Conservation (phyloP, 2,113 vertebrate genomes). For the Mus musculus region GRCm39 chr9:122846001-122846500, state of each 20-base stretch:
- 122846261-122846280: neutral
- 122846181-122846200: neutral
- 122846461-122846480: conserved; percentile 85
- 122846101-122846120: no score
- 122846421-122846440: conserved; percentile 87
- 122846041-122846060: neutral
- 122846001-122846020: neutral
- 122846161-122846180: neutral
- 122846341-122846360: conserved; percentile 74
- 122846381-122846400: conserved; percentile 85
- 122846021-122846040: neutral
- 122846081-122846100: neutral
- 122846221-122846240: neutral
- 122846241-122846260: neutral
- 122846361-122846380: conserved; percentile 83
- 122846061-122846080: neutral
- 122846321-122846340: conserved; percentile 78
- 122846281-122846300: neutral
- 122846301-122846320: conserved; percentile 83
- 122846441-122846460: conserved; percentile 86
- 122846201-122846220: neutral
- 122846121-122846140: neutral
- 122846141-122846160: neutral
- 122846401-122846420: conserved; percentile 90
- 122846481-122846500: neutral